Evolutionary conservation across 1,140 invertebrate species (phyloP).

Genomic region (Drosophila miranda): DNA sequence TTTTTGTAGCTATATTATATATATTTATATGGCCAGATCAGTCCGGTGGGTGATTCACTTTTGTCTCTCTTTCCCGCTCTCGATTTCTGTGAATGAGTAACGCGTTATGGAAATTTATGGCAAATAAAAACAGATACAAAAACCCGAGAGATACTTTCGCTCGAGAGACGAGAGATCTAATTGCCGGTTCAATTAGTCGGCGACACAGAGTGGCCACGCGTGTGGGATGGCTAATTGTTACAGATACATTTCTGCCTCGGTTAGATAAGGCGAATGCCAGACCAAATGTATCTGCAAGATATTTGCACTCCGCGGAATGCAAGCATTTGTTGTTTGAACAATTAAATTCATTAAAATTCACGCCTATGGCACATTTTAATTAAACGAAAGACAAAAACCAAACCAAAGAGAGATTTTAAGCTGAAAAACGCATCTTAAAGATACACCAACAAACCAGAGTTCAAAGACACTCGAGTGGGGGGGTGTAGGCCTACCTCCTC

Average conservation of each 20-base stretch:
- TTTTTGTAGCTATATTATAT: slow-evolving; percentile 19
- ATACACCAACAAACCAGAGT: slow-evolving; percentile 17
- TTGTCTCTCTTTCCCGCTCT: slow-evolving; percentile 26
- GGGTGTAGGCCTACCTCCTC: too few species aligned
- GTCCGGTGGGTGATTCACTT: slow-evolving; percentile 52
- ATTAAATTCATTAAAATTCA: slow-evolving; percentile 75
- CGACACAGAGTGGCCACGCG: slow-evolving; percentile 24
- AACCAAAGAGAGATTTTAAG: slow-evolving; percentile 18
- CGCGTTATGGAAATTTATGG: slow-evolving; percentile 70
- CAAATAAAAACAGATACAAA: slow-evolving; percentile 36
- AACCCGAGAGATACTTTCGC: slow-evolving; percentile 54
- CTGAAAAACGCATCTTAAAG: slow-evolving; percentile 35
- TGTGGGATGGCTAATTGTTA: slow-evolving; percentile 18
- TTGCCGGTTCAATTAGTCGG: slow-evolving; percentile 57
- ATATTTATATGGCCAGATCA: slow-evolving; percentile 17
- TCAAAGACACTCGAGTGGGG: neutral
- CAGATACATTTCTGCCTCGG: slow-evolving; percentile 1
- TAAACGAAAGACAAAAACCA: slow-evolving; percentile 32
- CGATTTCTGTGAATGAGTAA: slow-evolving; percentile 54
- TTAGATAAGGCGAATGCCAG: slow-evolving; percentile 8
- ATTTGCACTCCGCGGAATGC: slow-evolving; percentile 12
- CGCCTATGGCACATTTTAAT: slow-evolving; percentile 77
- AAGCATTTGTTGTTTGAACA: slow-evolving; percentile 45
- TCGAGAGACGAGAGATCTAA: slow-evolving; percentile 41
- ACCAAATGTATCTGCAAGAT: slow-evolving; percentile 4